Conservation (phyloP, 2,113 vertebrate species). For the Megaptera novaeangliae region DNA sequence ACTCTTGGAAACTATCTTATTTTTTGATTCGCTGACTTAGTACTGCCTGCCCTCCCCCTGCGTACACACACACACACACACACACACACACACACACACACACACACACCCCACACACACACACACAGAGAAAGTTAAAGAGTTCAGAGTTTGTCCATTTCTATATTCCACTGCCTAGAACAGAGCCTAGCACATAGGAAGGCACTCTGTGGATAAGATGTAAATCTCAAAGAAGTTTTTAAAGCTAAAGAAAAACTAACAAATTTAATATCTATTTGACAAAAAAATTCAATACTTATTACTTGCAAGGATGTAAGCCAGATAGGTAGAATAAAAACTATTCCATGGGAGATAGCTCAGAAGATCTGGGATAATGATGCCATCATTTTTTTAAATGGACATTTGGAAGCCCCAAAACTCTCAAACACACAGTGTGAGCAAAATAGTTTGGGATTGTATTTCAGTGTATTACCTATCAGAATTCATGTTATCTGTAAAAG, state of each 20-base stretch:
- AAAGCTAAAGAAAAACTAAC: background rate
- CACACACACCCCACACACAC: background rate
- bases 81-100: background rate
- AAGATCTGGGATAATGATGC: background rate
- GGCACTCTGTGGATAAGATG: background rate
- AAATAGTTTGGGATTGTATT: background rate
- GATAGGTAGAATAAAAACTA: background rate
- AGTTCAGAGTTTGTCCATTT: background rate
- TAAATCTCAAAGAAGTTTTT: background rate
- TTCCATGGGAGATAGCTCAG: background rate
- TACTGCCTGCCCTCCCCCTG: no score
- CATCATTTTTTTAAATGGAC: background rate
- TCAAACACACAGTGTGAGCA: background rate
- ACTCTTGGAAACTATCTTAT: background rate
- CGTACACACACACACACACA: rapidly evolving
- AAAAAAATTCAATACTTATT: background rate
- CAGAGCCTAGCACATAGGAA: rapidly evolving
- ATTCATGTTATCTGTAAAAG: background rate
- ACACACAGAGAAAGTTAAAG: background rate
- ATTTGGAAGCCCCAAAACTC: background rate
- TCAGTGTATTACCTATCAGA: background rate
- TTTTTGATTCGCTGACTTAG: background rate
- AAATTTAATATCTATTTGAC: background rate
- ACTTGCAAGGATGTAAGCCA: background rate
- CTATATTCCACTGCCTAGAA: background rate